phyloP scores from a whole-genome alignment of 2,888 invertebrate genomes.

The Erebia palarica region DNA sequence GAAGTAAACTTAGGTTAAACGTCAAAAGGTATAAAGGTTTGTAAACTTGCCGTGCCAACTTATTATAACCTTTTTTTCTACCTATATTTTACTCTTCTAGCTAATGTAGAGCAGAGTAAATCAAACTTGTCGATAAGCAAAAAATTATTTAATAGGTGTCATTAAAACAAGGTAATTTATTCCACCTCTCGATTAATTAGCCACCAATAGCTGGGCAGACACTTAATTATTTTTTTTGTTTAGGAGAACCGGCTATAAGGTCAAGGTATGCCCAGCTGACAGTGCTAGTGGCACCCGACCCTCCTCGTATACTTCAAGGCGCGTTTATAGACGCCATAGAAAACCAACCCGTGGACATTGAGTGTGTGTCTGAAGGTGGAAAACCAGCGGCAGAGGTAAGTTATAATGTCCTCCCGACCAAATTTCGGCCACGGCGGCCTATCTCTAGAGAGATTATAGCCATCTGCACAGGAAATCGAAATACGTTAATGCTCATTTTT shows the following conservation, averaged over 20 bases:
- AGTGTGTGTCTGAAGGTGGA: conserved; percentile 94
- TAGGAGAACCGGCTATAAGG: conserved; percentile 89
- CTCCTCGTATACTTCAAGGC: conserved; percentile 93
- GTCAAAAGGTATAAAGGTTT: too few relatives aligned
- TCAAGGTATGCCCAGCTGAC: conserved; percentile 93
- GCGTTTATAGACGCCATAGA: conserved; percentile 93
- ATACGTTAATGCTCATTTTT: too few relatives aligned
- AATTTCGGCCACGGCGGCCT: too few relatives aligned
- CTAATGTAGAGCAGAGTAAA: too few relatives aligned
- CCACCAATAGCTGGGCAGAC: not conserved
- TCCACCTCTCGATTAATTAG: conserved; percentile 12
- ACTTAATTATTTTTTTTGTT: conserved; percentile 25
- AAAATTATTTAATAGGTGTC: not conserved
- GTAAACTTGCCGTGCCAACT: too few relatives aligned
- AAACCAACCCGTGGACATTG: conserved; percentile 93
- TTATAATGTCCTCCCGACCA: too few relatives aligned
- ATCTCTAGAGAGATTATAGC: too few relatives aligned
- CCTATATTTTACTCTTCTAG: too few relatives aligned
- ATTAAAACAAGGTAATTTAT: conserved; percentile 15
- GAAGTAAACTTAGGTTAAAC: too few relatives aligned
- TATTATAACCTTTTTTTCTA: too few relatives aligned
- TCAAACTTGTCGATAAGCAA: not conserved
- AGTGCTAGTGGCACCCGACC: conserved; percentile 93
- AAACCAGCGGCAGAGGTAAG: conserved; percentile 95
- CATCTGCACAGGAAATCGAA: too few relatives aligned